Percentiles rank a stretch among this genome's conserved stretches.
phyloP scores from a whole-genome alignment of 2,888 invertebrate genomes.

The Cerceris rybyensis region DNA sequence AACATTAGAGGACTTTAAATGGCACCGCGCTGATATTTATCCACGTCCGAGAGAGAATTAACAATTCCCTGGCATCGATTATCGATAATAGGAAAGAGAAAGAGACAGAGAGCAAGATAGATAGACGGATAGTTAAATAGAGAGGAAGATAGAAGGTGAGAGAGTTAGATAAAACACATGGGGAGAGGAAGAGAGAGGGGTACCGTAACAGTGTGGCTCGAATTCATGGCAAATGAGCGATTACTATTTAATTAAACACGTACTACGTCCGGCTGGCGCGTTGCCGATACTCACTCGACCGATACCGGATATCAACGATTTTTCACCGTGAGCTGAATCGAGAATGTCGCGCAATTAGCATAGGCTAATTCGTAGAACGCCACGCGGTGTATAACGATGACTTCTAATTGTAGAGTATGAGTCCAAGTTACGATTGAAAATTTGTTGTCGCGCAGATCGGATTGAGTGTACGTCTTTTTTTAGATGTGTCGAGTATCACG shows the following conservation, averaged over 20 bases:
- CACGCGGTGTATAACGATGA: constrained; percentile 17
- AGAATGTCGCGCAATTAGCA: constrained; percentile 43
- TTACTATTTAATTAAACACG: constrained; percentile 59
- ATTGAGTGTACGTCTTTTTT: background rate
- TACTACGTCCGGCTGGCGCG: constrained; percentile 5
- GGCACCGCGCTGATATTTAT: constrained; percentile 10
- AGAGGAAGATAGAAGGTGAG: too few relatives aligned
- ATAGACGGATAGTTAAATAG: too few relatives aligned
- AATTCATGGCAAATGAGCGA: constrained; percentile 60
- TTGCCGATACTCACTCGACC: background rate
- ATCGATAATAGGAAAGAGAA: constrained; percentile 32
- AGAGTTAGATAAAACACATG: too few relatives aligned
- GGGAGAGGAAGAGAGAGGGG: too few relatives aligned
- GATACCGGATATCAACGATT: constrained; percentile 60
- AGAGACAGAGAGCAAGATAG: too few relatives aligned
- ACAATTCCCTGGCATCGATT: constrained; percentile 21
- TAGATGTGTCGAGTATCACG: too few relatives aligned
- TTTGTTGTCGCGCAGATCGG: background rate
- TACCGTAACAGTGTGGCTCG: constrained; percentile 2
- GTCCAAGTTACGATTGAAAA: background rate
- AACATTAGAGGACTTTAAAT: constrained; percentile 13
- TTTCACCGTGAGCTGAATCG: constrained; percentile 49
- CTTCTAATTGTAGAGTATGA: constrained; percentile 20
- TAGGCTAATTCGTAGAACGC: constrained; percentile 15
- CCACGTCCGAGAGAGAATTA: background rate